Percentiles rank a stretch among this genome's conserved stretches.
Evolutionary conservation across 2,113 vertebrate species (phyloP).

Genomic region (Gymnocephalus cernua): DNA sequence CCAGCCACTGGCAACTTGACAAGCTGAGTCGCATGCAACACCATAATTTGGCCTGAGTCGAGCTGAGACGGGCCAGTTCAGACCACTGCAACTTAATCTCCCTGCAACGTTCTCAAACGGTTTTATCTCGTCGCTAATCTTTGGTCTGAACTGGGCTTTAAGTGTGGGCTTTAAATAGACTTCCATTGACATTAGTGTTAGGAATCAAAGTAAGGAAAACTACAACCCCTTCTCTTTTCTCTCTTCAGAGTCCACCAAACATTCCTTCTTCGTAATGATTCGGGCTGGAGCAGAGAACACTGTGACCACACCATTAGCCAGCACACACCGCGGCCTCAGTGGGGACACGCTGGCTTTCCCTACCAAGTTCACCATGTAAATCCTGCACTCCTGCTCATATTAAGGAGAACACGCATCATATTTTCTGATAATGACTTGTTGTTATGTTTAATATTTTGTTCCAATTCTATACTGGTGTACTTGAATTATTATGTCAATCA

Average conservation of each 20-base stretch:
- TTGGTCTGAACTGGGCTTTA: too few species aligned
- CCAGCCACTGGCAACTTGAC: too few species aligned
- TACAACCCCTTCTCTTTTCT: too few species aligned
- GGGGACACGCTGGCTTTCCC: constrained; percentile 93
- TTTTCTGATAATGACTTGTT: background rate
- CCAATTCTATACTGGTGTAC: background rate
- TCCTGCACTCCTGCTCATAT: constrained; percentile 19
- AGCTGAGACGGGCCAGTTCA: too few species aligned
- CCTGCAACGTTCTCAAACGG: too few species aligned
- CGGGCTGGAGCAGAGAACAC: constrained; percentile 91
- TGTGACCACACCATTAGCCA: constrained; percentile 91
- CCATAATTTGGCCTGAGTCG: too few species aligned
- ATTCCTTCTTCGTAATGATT: constrained; percentile 93
- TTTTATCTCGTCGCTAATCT: too few species aligned
- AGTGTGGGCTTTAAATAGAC: background rate
- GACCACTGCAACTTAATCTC: too few species aligned
- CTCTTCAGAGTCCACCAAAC: constrained; percentile 88
- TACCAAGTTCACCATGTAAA: constrained; percentile 92
- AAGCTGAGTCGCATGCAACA: too few species aligned
- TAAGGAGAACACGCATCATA: background rate
- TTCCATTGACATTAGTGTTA: background rate
- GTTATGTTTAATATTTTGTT: background rate
- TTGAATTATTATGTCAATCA: background rate
- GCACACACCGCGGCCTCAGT: constrained; percentile 87
- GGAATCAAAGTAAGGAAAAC: background rate